Conservation (phyloP, 2,888 invertebrate genomes). For the Parasteatoda lunata region DNA sequence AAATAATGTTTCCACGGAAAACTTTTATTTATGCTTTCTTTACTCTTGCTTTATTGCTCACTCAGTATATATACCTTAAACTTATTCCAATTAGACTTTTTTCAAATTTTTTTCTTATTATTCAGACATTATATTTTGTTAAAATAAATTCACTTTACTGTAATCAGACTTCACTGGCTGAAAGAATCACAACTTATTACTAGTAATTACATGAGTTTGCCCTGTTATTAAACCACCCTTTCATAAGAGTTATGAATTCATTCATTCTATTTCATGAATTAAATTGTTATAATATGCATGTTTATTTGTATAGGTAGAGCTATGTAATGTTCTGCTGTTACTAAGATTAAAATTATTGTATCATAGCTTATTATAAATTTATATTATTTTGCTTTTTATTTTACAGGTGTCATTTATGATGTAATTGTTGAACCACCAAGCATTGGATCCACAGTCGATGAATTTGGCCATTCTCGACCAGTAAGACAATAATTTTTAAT, state of each 20-base stretch:
- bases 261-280: too few species aligned
- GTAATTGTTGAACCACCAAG: slow-evolving; percentile 99
- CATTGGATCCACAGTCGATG: slow-evolving; percentile 97
- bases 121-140: neutral
- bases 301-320: too few species aligned
- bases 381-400: neutral
- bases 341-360: too few species aligned
- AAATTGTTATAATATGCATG: too few species aligned
- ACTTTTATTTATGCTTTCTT: neutral
- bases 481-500: slow-evolving; percentile 77
- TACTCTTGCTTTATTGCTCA: neutral
- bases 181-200: too few species aligned
- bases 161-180: too few species aligned
- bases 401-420: slow-evolving; percentile 96
- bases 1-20: neutral
- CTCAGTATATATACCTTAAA: neutral
- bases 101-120: neutral
- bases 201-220: too few species aligned
- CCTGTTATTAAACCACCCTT: too few species aligned
- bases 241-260: too few species aligned
- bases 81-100: neutral
- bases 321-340: too few species aligned
- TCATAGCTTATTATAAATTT: neutral
- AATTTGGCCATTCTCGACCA: slow-evolving; percentile 95
- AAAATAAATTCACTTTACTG: too few species aligned